A percentile compares a stretch with the other conserved stretches of the same genome.
Evolutionary conservation across 2,797 vertebrate species (phyloP).

Genomic region (Sebastes oblongus): DNA sequence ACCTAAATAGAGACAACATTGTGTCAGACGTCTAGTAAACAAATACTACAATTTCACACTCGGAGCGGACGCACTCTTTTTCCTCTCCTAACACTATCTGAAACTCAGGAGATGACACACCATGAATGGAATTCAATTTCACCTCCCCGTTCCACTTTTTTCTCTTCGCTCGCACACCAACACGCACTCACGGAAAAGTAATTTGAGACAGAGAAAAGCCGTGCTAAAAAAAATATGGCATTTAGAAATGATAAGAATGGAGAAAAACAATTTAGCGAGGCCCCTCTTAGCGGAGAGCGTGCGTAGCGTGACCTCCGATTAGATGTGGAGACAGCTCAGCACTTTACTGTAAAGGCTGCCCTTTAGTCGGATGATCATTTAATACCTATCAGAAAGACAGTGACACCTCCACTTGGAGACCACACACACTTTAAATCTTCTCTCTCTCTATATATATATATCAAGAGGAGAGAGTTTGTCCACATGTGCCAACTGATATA

Average conservation of each 20-base stretch:
- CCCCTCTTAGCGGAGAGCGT: conserved; percentile 15
- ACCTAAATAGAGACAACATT: conserved; percentile 17
- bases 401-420: conserved; percentile 43
- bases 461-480: conserved; percentile 26
- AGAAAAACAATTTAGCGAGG: conserved; percentile 56
- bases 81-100: conserved; percentile 30
- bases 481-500: conserved; percentile 19
- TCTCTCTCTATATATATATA: background rate
- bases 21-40: conserved; percentile 34
- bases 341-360: conserved; percentile 46
- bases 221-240: conserved; percentile 41
- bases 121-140: conserved; percentile 63
- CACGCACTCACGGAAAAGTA: conserved; percentile 14
- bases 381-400: conserved; percentile 33
- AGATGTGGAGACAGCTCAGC: conserved; percentile 49
- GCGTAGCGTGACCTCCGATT: conserved; percentile 40
- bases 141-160: conserved; percentile 10
- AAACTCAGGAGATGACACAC: conserved; percentile 51
- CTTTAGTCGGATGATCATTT: conserved; percentile 48
- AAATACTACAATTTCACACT: conserved; percentile 59
- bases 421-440: background rate
- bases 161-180: background rate
- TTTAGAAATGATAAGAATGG: conserved; percentile 51
- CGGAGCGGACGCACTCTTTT: conserved; percentile 6
- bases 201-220: conserved; percentile 52